Evolutionary conservation across 2,888 invertebrate genomes (phyloP).

Genomic region (Trichogramma dendrolimi): DNA sequence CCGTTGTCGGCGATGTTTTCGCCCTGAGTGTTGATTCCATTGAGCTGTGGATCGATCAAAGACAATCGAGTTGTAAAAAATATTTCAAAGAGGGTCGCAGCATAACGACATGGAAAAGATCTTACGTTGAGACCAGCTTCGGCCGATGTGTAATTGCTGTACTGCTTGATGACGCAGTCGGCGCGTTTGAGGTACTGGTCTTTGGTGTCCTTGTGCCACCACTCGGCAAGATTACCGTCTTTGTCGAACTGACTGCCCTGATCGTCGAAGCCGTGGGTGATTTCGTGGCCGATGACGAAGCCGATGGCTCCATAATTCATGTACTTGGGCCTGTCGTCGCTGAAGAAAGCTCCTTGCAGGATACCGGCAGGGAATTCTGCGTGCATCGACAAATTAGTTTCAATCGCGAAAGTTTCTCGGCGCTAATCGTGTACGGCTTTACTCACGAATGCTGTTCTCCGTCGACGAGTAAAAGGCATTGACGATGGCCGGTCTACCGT

Average conservation of each 20-base stretch:
- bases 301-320: constrained; percentile 90
- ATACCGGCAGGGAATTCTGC: constrained; percentile 92
- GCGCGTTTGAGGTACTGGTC: constrained; percentile 78
- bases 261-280: constrained; percentile 87
- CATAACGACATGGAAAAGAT: constrained; percentile 26
- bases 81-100: neutral
- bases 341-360: constrained; percentile 87
- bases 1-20: constrained; percentile 95
- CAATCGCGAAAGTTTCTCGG: neutral
- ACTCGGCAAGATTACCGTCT: constrained; percentile 84
- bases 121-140: constrained; percentile 71
- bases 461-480: constrained; percentile 58
- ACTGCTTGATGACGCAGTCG: constrained; percentile 88
- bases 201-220: constrained; percentile 86
- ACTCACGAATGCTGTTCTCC: constrained; percentile 59
- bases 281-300: constrained; percentile 87
- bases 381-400: neutral
- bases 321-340: constrained; percentile 79
- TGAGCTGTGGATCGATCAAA: constrained; percentile 60
- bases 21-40: constrained; percentile 88
- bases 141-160: constrained; percentile 80
- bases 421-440: neutral
- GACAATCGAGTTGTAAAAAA: neutral
- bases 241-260: constrained; percentile 87
- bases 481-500: constrained; percentile 55